These are phyloP conservation scores for Seira musarum DNA, from an alignment of 2,888 invertebrate species.

Conservation along the genomic window DNA sequence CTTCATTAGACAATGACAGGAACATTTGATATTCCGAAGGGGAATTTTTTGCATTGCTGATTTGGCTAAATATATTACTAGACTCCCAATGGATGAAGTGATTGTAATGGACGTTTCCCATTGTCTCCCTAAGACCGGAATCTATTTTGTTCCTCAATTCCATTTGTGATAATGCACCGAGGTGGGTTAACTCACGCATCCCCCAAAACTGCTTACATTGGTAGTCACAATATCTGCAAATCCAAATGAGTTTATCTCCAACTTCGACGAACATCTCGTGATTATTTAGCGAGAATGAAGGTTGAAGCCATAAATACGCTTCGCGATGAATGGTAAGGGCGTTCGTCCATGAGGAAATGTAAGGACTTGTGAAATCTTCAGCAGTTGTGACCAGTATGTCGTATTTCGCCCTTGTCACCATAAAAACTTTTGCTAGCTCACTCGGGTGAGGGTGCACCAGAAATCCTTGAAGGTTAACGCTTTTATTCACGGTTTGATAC, in stretches of 20 bases:
- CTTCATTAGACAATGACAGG: neutral
- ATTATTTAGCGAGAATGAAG: neutral
- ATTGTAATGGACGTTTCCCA: no score
- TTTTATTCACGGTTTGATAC: neutral
- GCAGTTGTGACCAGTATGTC: slow-evolving; percentile 8
- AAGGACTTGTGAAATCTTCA: neutral
- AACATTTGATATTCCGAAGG: no score
- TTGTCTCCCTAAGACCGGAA: neutral
- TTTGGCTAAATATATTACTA: no score
- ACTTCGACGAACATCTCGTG: slow-evolving; percentile 17
- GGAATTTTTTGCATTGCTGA: no score
- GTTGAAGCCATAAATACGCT: neutral
- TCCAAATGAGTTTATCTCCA: slow-evolving; percentile 1
- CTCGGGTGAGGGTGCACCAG: no score
- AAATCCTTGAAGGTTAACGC: no score
- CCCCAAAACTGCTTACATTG: neutral
- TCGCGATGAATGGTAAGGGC: neutral
- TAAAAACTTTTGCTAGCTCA: neutral
- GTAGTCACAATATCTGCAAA: slow-evolving; percentile 6
- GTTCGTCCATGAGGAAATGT: neutral
- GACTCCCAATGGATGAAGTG: no score
- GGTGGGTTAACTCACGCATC: neutral
- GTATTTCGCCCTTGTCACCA: slow-evolving; percentile 7
- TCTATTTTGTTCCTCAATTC: neutral
- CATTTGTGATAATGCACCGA: neutral